Evolutionary conservation across 2,888 invertebrate species (phyloP).

Genomic region (Chrysomela aeneicollis): DNA sequence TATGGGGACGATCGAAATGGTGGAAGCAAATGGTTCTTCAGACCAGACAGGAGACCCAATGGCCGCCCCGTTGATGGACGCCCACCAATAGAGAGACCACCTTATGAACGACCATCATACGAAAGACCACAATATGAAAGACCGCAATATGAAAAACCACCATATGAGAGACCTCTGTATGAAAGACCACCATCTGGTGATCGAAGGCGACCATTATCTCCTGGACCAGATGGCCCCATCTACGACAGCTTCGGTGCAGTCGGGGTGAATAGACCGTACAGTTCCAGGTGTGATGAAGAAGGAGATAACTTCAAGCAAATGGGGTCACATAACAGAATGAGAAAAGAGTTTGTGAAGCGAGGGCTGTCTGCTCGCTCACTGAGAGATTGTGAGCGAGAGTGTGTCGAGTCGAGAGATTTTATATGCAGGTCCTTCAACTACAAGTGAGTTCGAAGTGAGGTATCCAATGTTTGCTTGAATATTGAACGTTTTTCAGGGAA

Average conservation of each 20-base stretch:
- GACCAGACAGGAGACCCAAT: constrained; percentile 54
- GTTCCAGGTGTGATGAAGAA: constrained; percentile 81
- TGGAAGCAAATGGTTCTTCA: constrained; percentile 55
- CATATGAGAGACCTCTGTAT: constrained; percentile 16
- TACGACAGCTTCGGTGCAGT: constrained; percentile 58
- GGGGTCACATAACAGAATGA: constrained; percentile 78
- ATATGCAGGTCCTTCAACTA: constrained; percentile 88
- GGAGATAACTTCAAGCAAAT: constrained; percentile 79
- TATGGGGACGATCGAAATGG: constrained; percentile 56
- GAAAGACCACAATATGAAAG: constrained; percentile 30
- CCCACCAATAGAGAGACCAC: constrained; percentile 26
- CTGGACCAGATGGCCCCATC: constrained; percentile 60
- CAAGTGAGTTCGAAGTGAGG: constrained; percentile 65
- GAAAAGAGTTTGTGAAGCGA: constrained; percentile 79
- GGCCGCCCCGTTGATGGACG: constrained; percentile 48
- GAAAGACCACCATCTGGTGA: constrained; percentile 39
- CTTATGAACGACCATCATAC: constrained; percentile 38
- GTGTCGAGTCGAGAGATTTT: constrained; percentile 83
- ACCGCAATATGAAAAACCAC: constrained; percentile 31
- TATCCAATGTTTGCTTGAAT: too few species aligned
- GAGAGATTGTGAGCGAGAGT: constrained; percentile 84
- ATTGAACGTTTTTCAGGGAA: too few species aligned
- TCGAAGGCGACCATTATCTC: constrained; percentile 52
- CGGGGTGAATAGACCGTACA: constrained; percentile 58
- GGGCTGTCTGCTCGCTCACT: constrained; percentile 77